Evolutionary conservation across 1,140 invertebrate genomes (phyloP).

Genomic region (Drosophila elegans): DNA sequence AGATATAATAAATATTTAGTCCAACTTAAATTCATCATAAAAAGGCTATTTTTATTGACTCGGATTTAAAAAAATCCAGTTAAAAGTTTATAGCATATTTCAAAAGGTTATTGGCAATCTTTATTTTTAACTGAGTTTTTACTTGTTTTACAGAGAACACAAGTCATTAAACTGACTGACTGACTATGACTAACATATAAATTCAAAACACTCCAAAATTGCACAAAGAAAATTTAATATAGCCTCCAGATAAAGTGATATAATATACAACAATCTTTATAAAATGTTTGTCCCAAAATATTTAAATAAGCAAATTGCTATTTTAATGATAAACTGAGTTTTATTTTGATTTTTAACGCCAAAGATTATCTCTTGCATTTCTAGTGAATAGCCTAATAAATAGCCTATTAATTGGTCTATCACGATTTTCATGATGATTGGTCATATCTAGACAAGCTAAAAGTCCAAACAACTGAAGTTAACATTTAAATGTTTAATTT

Average conservation of each 20-base stretch:
- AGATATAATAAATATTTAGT: too few relatives aligned
- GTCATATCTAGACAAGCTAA: background rate
- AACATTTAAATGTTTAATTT: background rate
- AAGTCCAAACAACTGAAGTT: background rate
- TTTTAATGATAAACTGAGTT: background rate
- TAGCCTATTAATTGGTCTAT: background rate
- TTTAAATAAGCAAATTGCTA: background rate
- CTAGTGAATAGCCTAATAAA: background rate
- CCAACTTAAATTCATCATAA: too few relatives aligned
- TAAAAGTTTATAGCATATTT: too few relatives aligned
- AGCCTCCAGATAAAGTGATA: background rate
- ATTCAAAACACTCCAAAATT: too few relatives aligned
- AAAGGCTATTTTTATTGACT: too few relatives aligned
- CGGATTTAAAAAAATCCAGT: too few relatives aligned
- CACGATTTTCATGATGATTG: background rate
- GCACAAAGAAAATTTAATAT: too few relatives aligned
- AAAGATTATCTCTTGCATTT: background rate
- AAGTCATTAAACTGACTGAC: too few relatives aligned
- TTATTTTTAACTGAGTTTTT: too few relatives aligned
- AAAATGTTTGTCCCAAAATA: background rate
- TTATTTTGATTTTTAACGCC: background rate
- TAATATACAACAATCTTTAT: background rate
- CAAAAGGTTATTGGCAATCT: too few relatives aligned
- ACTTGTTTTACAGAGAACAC: too few relatives aligned
- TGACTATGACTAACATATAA: too few relatives aligned